Evolutionary conservation across 64 coral and sea anemone species (phyloP), one percentile per base, ranked within the genome.

Genomic region (Montipora efflorescens): DNA sequence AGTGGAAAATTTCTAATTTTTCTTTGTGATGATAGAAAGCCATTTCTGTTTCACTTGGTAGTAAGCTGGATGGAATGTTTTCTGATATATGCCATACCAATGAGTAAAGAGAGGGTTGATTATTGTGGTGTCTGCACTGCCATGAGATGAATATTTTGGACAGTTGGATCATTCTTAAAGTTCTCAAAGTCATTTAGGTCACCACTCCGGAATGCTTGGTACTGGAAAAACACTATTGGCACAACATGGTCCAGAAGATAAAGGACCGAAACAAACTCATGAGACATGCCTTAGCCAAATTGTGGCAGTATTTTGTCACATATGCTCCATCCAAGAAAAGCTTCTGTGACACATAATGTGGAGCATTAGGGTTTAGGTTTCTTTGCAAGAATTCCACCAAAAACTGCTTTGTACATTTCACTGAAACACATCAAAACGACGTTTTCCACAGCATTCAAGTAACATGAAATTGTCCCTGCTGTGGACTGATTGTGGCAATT

Each of bases 211-310:
- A 75, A 88, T 2, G 74, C 13, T 36, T 88, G 46, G 14, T 88
- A 88, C 0, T 88, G 70, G n/a, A 88, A 74, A 20, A 88, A 88
- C 10, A 75, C 86, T 48, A 87, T 48, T 49, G 87, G 73, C 23
- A 89, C 20, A 75, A 89, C 87, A 77, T 89, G 71, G 49, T 89
- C 47, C 2, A 89, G 87, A 8, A 89, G 22, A 18, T 89, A 89
- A 36, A 89, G 19, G 14, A 89, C 72, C 8, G 71, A 77, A 9
- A 57, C 23, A 36, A 89, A 89, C 48, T 77, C 73, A 58, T 77
- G 72, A 7, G 16, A 14, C 71, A 76, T 89, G 72, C 46, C 77
- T 43, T 20, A 25, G 10, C 87, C 71, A 76, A 77, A 77, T 77
- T 89, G 53, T 58, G 36, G 19, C 12, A 53, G 87, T 13, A 89